Base-by-base conservation (phyloP, 2,888 invertebrate genomes). In the Drosophila suboccidentalis region DNA sequence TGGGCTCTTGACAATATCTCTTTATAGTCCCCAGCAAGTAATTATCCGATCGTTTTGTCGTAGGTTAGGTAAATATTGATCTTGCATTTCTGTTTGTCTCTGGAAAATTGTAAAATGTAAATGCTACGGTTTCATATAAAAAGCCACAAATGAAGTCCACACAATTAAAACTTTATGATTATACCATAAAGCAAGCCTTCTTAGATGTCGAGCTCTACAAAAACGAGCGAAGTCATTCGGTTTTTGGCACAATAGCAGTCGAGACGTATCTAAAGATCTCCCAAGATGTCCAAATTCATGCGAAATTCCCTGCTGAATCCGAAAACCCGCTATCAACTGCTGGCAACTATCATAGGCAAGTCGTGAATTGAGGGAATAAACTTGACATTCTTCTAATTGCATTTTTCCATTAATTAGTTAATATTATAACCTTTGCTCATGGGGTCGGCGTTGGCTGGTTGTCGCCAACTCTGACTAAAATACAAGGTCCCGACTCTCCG, bases 401-500 rank as follows among this genome's bases (percentile, higher is more conserved):
- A 3, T 10, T 13, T 4, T n/a, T 36, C n/a, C 8, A 4, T 4
- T 0, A 4, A 4, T 22, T 51, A 93, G 93, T 90, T 0, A 92
- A 92, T 55, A 89, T 92, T 17, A 87, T 92, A 13, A 82, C 90
- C 3, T 86, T 92, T 57, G 83, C 89, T 0, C 92, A 92, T 85
- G 92, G 93, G 8, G 72, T 91, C 6, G 90, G 90, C 0, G 44
- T 91, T 11, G 93, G 92, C 10, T 93, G 93, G 92, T 64, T 92
- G 0, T 90, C 92, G 2, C 92, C 92, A 1, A 90, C 91, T 0
- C 66, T 92, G 1, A 78, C 82, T 1, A 87, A 89, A 63, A 79
- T 92, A 17, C 86, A 89, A 41, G 82, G 83, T 0, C 8, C 66
- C 1, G 75, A 81, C 8, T 71, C 89, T 0, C 91, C 91, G 0